Evolutionary conservation across 2,113 vertebrate genomes (phyloP), one percentile per base, ranked within the genome.

Genomic region (Aix galericulata): DNA sequence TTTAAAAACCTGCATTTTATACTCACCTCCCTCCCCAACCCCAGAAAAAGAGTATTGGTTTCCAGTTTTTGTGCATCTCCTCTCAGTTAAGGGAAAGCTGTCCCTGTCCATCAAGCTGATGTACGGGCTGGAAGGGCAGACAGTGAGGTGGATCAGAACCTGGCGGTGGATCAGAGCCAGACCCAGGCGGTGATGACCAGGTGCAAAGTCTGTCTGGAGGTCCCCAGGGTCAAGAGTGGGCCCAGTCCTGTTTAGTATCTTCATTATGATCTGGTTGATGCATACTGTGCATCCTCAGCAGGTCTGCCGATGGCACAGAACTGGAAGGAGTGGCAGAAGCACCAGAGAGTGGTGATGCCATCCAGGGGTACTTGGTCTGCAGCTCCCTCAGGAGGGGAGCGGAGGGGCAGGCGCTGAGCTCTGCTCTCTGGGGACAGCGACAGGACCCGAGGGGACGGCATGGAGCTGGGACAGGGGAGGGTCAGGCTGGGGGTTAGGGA

Each of bases 21-120:
- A 81, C 17, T 6, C 40, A 50, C 48, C 48, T 3, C 3, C 4
- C 5, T 1, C 5, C 11, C 2, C 25, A 55, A 17, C 22, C 13
- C 13, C 53, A 55, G 16, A 20, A 58, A 58, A 58, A 46, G 0
- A 50, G 26, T 46, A 59, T 5, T 53, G 17, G 7, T 63, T 79
- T 75, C 29, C 5, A 42, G 50, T 82, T 88, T 59, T 8, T 22
- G 7, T 4, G 4, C 27, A 67, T 25, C 8, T 25, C 27, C 50
- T 53, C 34, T 75, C 34, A 55, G 26, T 23, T 27, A 74, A 27
- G 36, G 16, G 16, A 63, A 64, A 29, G 26, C 17, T 27, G 13
- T 13, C 20, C 60, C 34, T 40, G 7, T 40, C 26, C 17, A 40
- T 40, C 38, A 13, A 29, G 11, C 36, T 40, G 38, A 64, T 27